Evolutionary conservation across 2,113 vertebrate species (phyloP).

Genomic region (Gobiocypris rarus): DNA sequence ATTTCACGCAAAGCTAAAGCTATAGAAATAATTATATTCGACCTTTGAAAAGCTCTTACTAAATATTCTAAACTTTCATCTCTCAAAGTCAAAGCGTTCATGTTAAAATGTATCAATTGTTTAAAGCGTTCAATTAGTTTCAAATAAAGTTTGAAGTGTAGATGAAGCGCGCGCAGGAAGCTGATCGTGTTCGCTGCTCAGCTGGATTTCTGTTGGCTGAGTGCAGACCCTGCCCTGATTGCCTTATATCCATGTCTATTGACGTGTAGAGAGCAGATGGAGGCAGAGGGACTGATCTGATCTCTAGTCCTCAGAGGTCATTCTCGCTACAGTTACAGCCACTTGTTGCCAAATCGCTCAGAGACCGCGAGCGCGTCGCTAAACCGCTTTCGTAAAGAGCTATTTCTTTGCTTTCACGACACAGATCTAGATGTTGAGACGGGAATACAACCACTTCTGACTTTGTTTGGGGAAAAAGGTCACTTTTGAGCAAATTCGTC

Average conservation of each 20-base stretch:
- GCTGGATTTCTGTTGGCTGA: constrained; percentile 56
- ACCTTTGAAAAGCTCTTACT: background rate
- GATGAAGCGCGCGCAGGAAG: constrained; percentile 25
- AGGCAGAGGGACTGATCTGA: constrained; percentile 74
- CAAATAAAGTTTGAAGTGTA: background rate
- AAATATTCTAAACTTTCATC: background rate
- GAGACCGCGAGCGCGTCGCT: constrained; percentile 55
- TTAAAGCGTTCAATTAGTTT: background rate
- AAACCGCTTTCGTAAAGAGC: constrained; percentile 18
- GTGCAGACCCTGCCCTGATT: constrained; percentile 68
- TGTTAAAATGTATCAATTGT: background rate
- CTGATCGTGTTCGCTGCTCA: constrained; percentile 14
- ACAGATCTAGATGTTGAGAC: constrained; percentile 61
- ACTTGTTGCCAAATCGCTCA: constrained; percentile 80
- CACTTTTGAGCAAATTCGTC: constrained; percentile 55
- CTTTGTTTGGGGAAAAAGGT: constrained; percentile 54
- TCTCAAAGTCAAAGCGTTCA: background rate
- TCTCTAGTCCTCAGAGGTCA: constrained; percentile 73
- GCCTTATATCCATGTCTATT: constrained; percentile 66
- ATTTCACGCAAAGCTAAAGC: background rate
- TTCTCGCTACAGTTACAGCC: constrained; percentile 67
- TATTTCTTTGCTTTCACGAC: constrained; percentile 46
- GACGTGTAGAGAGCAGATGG: constrained; percentile 74
- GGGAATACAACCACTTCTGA: constrained; percentile 55
- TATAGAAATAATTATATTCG: too few relatives aligned